Percentiles rank a stretch among this genome's conserved stretches.
Evolutionary conservation across 1,140 invertebrate genomes (phyloP).

Genomic region (Limonius californicus): DNA sequence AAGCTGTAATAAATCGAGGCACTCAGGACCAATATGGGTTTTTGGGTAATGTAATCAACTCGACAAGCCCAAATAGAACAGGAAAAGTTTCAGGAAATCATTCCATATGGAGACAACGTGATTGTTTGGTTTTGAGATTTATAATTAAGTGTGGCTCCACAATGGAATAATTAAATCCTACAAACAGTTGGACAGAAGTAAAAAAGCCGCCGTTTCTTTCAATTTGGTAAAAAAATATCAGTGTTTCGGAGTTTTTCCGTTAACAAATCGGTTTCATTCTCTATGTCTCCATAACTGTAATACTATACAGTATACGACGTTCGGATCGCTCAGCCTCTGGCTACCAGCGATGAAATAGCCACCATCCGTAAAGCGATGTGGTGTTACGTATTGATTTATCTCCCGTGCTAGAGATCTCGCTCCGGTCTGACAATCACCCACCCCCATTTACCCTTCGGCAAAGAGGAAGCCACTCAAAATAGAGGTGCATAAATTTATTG

Average conservation of each 20-base stretch:
- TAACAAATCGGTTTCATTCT: neutral
- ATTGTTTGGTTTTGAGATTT: no score
- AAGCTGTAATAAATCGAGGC: no score
- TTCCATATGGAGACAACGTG: no score
- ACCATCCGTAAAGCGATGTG: constrained; percentile 32
- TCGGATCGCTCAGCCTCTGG: constrained; percentile 8
- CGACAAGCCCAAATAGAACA: no score
- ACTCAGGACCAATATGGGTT: no score
- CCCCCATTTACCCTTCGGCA: constrained; percentile 19
- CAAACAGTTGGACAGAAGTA: no score
- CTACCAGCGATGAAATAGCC: constrained; percentile 30
- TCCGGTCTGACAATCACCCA: constrained; percentile 21
- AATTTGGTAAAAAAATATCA: no score
- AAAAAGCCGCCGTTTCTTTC: no score
- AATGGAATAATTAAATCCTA: no score
- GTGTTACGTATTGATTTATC: constrained; percentile 37
- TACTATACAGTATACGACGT: constrained; percentile 9
- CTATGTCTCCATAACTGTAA: neutral
- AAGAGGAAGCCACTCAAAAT: constrained; percentile 34
- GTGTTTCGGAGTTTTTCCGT: neutral
- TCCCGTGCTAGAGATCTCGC: constrained; percentile 29
- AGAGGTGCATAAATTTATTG: constrained; percentile 37
- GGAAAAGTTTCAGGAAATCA: no score
- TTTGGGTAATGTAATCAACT: no score
- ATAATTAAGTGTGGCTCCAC: no score